Conservation (phyloP, 2,888 invertebrate species). For the Melipona bicolor region DNA sequence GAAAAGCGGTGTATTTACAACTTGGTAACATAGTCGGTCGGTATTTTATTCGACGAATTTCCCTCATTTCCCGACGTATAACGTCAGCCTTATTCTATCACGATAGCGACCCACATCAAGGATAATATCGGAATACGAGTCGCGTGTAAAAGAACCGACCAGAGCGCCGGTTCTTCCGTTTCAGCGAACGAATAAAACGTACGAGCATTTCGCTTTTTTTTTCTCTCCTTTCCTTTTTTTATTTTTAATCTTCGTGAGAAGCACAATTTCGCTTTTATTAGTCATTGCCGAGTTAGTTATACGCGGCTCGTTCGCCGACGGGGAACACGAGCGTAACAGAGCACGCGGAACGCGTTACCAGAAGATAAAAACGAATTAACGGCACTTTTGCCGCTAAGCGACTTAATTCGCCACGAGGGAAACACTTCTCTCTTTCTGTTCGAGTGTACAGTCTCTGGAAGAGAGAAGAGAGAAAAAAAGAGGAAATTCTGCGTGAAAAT, state of each 20-base stretch:
- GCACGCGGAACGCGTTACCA: constrained; percentile 6
- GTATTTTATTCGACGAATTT: constrained; percentile 2
- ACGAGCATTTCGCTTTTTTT: neutral
- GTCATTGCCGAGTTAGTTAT: constrained; percentile 1
- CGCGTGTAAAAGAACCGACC: neutral
- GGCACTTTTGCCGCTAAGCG: neutral
- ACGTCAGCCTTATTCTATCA: constrained; percentile 1
- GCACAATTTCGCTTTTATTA: constrained; percentile 40
- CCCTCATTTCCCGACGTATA: neutral
- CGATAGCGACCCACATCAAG: neutral
- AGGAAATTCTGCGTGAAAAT: no score
- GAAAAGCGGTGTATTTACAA: neutral
- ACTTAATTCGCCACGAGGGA: neutral
- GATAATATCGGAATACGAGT: constrained; percentile 18
- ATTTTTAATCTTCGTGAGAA: constrained; percentile 28
- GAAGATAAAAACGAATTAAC: neutral
- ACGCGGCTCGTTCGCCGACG: constrained; percentile 8
- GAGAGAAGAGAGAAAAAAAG: no score
- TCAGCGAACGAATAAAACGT: constrained; percentile 38
- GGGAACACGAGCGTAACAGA: neutral
- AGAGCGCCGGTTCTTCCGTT: neutral
- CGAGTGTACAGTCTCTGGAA: neutral
- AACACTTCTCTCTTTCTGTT: no score
- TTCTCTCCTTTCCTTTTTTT: neutral
- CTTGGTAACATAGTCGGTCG: neutral